These are phyloP conservation scores for Girardinichthys multiradiatus DNA, from an alignment of 2,113 vertebrate species.

Conservation along the genomic window DNA sequence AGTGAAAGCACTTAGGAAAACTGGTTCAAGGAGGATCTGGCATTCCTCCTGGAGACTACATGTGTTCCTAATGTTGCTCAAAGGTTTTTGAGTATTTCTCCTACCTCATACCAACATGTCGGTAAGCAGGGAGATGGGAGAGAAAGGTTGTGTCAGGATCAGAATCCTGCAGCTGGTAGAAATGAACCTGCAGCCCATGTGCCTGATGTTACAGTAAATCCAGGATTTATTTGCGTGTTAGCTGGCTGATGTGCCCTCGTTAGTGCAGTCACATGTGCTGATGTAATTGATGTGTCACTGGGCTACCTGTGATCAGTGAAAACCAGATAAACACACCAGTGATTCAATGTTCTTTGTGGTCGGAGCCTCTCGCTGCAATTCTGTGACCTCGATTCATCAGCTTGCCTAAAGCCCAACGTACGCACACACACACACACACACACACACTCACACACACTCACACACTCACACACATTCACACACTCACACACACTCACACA, in stretches of 20 bases:
- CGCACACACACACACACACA: background rate
- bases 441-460: background rate
- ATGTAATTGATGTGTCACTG: slow-evolving; percentile 34
- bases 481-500: background rate
- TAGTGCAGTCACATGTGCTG: slow-evolving; percentile 32
- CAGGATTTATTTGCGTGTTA: slow-evolving; percentile 20
- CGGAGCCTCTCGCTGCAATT: slow-evolving; percentile 27
- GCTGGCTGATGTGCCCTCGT: slow-evolving; percentile 20
- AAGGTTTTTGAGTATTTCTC: background rate
- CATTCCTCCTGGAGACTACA: background rate
- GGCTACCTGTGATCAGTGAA: slow-evolving; percentile 48
- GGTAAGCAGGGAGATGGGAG: slow-evolving; percentile 17
- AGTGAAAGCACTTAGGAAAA: slow-evolving; percentile 15
- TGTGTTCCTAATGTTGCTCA: background rate
- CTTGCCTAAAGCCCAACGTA: slow-evolving; percentile 20
- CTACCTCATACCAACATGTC: background rate
- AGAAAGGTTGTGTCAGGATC: slow-evolving; percentile 6
- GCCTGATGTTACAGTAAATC: slow-evolving; percentile 30
- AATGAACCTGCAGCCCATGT: slow-evolving; percentile 3
- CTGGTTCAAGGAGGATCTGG: slow-evolving; percentile 41
- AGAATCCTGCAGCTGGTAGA: slow-evolving; percentile 9
- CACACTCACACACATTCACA: no score
- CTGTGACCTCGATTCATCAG: slow-evolving; percentile 50
- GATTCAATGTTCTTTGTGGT: slow-evolving; percentile 48
- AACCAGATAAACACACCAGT: slow-evolving; percentile 41